Conservation (phyloP, 1,140 invertebrate genomes). For the Alviniconcha marisindica region DNA sequence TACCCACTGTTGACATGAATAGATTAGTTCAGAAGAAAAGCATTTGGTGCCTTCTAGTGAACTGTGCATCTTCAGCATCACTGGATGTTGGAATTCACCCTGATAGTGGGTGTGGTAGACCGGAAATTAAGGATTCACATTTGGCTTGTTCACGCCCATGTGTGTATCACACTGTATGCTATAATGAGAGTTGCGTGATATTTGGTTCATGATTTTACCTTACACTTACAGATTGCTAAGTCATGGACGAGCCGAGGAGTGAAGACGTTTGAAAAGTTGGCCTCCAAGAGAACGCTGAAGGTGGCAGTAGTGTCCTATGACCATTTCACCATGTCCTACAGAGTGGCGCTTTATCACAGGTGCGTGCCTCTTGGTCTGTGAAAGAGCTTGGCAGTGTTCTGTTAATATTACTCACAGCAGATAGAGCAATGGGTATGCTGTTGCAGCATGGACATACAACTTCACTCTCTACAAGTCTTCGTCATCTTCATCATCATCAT, state of each 20-base stretch:
- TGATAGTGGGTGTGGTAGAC: no score
- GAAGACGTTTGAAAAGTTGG: neutral
- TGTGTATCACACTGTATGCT: neutral
- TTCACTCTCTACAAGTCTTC: no score
- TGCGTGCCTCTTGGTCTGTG: no score
- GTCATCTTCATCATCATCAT: no score
- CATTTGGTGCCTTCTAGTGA: neutral
- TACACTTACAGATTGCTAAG: neutral
- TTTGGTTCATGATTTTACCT: neutral
- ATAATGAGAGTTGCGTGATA: neutral
- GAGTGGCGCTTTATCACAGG: neutral
- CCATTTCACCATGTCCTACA: neutral
- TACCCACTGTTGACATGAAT: no score
- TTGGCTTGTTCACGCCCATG: neutral
- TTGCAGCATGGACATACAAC: no score
- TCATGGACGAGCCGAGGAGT: conserved; percentile 18
- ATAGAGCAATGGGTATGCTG: no score
- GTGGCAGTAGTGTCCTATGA: neutral
- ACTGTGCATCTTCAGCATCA: neutral
- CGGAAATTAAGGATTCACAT: neutral
- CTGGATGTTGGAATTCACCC: neutral
- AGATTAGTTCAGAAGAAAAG: no score
- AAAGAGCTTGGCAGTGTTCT: no score
- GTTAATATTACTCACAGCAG: no score
- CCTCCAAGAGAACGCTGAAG: neutral